A percentile compares a stretch with the other conserved stretches of the same genome.
Conservation (phyloP, 1,140 invertebrate genomes). For the Atta texana region DNA sequence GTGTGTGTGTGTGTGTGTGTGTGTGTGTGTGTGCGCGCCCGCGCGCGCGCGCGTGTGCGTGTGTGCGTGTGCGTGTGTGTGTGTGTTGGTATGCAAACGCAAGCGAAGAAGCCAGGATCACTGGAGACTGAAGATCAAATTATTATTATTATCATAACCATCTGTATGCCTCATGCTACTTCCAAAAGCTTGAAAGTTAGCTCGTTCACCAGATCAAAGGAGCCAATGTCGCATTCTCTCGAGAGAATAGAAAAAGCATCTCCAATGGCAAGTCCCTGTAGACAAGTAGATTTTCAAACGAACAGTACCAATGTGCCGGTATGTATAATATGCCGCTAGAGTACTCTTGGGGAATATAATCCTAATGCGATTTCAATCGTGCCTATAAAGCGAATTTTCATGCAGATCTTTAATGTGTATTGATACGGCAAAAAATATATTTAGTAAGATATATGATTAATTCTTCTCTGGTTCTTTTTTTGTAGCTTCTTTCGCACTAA, state of each 20-base stretch:
- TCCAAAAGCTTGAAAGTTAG: constrained; percentile 70
- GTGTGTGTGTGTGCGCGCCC: not conserved
- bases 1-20: not conserved
- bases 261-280: constrained; percentile 50
- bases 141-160: constrained; percentile 75
- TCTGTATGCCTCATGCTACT: constrained; percentile 43
- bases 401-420: not conserved
- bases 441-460: not conserved
- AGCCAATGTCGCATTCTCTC: constrained; percentile 55
- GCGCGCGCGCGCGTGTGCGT: too few species aligned
- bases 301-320: not conserved
- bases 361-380: constrained; percentile 32
- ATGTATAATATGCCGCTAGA: constrained; percentile 10
- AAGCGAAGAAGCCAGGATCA: not conserved
- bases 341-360: constrained; percentile 54
- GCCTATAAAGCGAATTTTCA: not conserved
- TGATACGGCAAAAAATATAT: not conserved
- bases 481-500: not conserved
- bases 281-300: constrained; percentile 64
- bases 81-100: not conserved
- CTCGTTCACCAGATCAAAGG: constrained; percentile 68
- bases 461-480: not conserved
- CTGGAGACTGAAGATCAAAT: constrained; percentile 61
- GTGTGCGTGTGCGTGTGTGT: not conserved
- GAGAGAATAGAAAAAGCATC: constrained; percentile 61